Percentiles rank a stretch among this genome's conserved stretches.
phyloP scores from a whole-genome alignment of 2,888 invertebrate species.

The Folsomia manolachei region DNA sequence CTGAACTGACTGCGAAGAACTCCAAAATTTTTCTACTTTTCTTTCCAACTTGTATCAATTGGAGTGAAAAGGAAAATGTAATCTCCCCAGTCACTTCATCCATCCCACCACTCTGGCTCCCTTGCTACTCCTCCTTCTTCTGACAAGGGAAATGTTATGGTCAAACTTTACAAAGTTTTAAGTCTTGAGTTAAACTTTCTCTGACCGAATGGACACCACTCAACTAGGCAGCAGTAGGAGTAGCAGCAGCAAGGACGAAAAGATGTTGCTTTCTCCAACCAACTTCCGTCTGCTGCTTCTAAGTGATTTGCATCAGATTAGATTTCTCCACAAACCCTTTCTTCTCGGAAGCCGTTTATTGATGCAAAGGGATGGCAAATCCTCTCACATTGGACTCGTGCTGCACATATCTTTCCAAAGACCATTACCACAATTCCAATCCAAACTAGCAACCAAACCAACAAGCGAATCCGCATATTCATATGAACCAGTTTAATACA shows the following conservation, averaged over 20 bases:
- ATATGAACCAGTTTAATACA: too few species aligned
- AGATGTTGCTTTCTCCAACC: background rate
- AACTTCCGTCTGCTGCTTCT: background rate
- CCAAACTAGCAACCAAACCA: too few species aligned
- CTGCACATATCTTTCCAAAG: background rate
- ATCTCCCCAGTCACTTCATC: slow-evolving; percentile 4
- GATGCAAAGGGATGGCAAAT: slow-evolving; percentile 3
- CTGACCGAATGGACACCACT: slow-evolving; percentile 13
- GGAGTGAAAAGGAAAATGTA: slow-evolving; percentile 17
- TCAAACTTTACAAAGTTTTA: slow-evolving; percentile 22
- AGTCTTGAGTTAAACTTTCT: slow-evolving; percentile 17
- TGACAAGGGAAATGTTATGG: slow-evolving; percentile 7
- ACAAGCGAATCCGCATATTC: too few species aligned
- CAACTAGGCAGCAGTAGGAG: too few species aligned
- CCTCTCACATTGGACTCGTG: too few species aligned
- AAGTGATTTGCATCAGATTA: slow-evolving; percentile 24
- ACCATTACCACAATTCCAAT: too few species aligned
- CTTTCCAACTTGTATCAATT: slow-evolving; percentile 22
- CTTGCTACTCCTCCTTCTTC: background rate
- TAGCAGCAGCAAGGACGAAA: too few species aligned
- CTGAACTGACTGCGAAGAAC: too few species aligned
- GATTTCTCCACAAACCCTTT: slow-evolving; percentile 1
- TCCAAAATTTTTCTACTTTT: slow-evolving; percentile 18
- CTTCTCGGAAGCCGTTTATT: background rate
- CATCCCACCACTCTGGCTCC: background rate